Evolutionary conservation across 2,888 invertebrate species (phyloP).

Genomic region (Sabatieria punctata): DNA sequence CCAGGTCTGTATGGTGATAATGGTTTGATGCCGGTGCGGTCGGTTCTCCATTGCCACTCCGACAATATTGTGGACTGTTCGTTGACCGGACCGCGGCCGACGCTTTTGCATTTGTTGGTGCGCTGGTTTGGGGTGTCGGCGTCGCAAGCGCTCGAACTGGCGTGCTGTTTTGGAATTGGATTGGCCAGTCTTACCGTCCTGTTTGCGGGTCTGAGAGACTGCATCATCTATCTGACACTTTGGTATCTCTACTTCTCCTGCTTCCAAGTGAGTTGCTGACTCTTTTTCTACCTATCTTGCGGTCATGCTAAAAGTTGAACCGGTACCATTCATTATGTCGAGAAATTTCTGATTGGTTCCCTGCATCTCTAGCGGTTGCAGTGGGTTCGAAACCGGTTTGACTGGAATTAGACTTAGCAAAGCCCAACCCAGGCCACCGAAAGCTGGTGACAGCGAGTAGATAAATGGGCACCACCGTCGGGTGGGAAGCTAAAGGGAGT

Average conservation of each 20-base stretch:
- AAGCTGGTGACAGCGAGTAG: too few relatives aligned
- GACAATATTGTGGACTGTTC: not conserved
- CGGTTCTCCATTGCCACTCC: constrained; percentile 3
- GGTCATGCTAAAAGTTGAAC: too few relatives aligned
- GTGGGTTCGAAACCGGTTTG: too few relatives aligned
- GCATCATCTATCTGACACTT: constrained; percentile 46
- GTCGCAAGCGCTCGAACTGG: constrained; percentile 49
- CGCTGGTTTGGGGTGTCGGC: too few relatives aligned
- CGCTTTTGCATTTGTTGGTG: constrained; percentile 49
- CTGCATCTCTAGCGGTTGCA: too few relatives aligned
- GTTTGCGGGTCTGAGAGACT: constrained; percentile 35
- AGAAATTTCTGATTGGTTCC: too few relatives aligned
- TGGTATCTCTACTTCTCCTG: constrained; percentile 55
- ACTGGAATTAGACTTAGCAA: too few relatives aligned
- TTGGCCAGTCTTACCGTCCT: constrained; percentile 47
- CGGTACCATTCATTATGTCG: too few relatives aligned
- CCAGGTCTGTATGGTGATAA: constrained; percentile 56
- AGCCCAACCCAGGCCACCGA: too few relatives aligned
- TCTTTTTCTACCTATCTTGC: too few relatives aligned
- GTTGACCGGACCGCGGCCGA: constrained; percentile 39
- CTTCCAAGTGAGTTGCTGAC: constrained; percentile 45
- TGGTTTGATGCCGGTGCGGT: constrained; percentile 49
- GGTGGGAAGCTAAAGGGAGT: too few relatives aligned
- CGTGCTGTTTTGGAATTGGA: constrained; percentile 46
- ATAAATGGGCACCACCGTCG: too few relatives aligned